These are phyloP conservation scores for Thripadectes ignobilis DNA, from an alignment of 2,797 vertebrate species.

Conservation along the genomic window DNA sequence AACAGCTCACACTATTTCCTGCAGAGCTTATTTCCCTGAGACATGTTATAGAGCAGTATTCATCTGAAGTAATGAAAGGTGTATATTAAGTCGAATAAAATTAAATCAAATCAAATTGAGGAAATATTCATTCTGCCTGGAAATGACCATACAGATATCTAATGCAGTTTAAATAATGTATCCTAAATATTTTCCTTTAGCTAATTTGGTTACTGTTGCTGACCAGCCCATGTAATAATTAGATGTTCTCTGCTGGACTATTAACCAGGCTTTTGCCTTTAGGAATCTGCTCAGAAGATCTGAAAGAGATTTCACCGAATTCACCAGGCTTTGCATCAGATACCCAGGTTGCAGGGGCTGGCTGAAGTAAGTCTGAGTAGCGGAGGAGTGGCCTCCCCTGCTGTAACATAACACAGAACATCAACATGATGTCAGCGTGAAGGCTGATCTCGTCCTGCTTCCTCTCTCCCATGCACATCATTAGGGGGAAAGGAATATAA, in stretches of 20 bases:
- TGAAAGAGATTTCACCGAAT: background rate
- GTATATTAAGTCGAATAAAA: constrained; percentile 36
- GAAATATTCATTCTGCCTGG: constrained; percentile 24
- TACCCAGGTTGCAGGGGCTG: background rate
- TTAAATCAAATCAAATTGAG: constrained; percentile 8
- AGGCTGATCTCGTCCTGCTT: background rate
- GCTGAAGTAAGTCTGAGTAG: background rate
- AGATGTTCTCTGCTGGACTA: background rate
- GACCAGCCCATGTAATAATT: background rate
- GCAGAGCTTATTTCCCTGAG: background rate
- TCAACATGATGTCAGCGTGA: background rate
- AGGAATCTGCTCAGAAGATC: background rate
- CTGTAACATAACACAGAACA: background rate
- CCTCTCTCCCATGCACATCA: background rate
- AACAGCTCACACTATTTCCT: background rate
- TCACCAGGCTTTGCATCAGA: background rate
- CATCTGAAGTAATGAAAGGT: background rate
- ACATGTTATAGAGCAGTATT: background rate
- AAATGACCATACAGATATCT: background rate
- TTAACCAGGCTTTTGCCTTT: background rate
- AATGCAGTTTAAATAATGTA: constrained; percentile 24
- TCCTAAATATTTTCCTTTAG: constrained; percentile 25
- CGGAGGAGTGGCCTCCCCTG: background rate
- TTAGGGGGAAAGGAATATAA: background rate
- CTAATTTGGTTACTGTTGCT: constrained; percentile 13